phyloP scores from a whole-genome alignment of 2,113 vertebrate genomes.

The Amazona guildingii region DNA sequence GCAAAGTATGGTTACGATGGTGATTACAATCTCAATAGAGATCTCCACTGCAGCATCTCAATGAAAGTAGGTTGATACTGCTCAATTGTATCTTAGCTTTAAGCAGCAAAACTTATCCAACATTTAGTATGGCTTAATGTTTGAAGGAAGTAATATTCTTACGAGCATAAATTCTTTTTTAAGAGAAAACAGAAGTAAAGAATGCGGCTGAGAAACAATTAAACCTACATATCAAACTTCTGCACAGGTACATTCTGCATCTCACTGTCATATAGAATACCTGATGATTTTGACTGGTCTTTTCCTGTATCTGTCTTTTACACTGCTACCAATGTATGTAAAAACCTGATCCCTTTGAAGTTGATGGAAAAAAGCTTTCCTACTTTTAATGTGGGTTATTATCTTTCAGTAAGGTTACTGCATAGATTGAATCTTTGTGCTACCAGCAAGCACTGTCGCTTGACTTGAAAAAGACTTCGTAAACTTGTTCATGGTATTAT shows the following conservation, averaged over 20 bases:
- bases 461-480: neutral
- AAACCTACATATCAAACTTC: neutral
- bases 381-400: constrained; percentile 4
- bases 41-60: neutral
- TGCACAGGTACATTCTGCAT: neutral
- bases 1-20: neutral
- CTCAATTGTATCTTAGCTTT: neutral
- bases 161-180: fast-evolving
- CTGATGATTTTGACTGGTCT: neutral
- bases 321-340: neutral
- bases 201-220: neutral
- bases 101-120: neutral
- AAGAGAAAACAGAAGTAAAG: neutral
- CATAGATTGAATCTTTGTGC: neutral
- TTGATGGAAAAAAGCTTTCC: neutral
- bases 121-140: neutral
- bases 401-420: neutral
- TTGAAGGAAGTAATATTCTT: neutral
- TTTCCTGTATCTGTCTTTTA: neutral
- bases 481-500: neutral
- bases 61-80: neutral
- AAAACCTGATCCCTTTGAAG: constrained; percentile 5
- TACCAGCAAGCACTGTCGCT: neutral
- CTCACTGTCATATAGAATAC: neutral
- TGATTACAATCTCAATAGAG: neutral